phyloP scores from a whole-genome alignment of 2,797 vertebrate species.

The Urophycis tenuis region DNA sequence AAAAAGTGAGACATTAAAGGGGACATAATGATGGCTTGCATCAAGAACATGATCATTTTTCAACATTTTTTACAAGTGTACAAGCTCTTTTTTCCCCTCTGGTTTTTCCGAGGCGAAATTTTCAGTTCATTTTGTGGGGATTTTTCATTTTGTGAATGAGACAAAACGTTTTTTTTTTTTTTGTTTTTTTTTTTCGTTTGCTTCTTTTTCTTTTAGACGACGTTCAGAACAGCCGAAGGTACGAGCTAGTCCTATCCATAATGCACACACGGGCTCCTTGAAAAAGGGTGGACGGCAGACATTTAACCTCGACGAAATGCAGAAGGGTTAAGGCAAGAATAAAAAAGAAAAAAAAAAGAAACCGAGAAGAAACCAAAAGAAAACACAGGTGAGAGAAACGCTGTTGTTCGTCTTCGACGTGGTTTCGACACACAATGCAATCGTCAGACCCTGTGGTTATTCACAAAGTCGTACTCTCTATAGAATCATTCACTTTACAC shows the following conservation, averaged over 20 bases:
- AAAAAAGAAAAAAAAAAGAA: conserved; percentile 59
- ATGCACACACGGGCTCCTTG: conserved; percentile 18
- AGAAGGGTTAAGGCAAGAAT: conserved; percentile 69
- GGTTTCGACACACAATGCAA: conserved; percentile 20
- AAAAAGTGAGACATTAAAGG: conserved; percentile 40
- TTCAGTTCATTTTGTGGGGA: conserved; percentile 41
- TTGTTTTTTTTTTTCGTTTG: no score
- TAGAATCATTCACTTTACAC: conserved; percentile 61
- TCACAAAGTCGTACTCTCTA: conserved; percentile 59
- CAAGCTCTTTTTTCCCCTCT: conserved; percentile 36
- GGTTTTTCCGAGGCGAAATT: conserved; percentile 20
- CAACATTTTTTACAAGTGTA: conserved; percentile 48
- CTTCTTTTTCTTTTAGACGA: not conserved
- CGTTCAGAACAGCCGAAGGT: not conserved
- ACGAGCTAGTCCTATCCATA: conserved; percentile 28
- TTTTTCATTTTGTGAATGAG: no score
- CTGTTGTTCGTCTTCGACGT: conserved; percentile 51
- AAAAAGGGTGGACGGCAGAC: conserved; percentile 37
- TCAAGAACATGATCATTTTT: conserved; percentile 46
- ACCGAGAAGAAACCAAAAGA: no score
- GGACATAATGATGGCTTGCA: conserved; percentile 44
- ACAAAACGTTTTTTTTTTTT: not conserved
- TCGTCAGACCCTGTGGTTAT: conserved; percentile 58
- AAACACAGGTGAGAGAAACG: conserved; percentile 57
- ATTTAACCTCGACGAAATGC: conserved; percentile 45